phyloP scores from a whole-genome alignment of 1,140 invertebrate genomes.

The Pentalonia nigronervosa region DNA sequence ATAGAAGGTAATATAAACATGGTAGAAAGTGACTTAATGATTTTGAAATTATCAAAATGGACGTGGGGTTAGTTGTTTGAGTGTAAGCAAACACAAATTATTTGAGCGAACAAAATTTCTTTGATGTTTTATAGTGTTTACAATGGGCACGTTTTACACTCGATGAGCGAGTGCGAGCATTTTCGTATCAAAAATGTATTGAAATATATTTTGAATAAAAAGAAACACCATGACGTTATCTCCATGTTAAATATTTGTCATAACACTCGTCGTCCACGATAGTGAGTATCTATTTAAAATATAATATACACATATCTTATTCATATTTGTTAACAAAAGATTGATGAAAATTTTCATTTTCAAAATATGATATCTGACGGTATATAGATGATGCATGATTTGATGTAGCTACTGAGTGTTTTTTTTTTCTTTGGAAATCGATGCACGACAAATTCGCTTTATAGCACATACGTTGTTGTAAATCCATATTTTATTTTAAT shows the following conservation, averaged over 20 bases:
- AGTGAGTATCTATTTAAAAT: neutral
- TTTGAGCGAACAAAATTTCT: neutral
- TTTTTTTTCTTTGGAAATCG: neutral
- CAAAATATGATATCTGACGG: neutral
- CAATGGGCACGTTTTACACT: neutral
- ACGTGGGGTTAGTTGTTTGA: neutral
- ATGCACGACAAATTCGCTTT: neutral
- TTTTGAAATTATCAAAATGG: neutral
- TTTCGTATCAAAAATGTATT: neutral
- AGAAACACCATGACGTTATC: neutral
- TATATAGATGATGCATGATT: neutral
- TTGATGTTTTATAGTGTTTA: slow-evolving; percentile 1
- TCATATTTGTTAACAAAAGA: neutral
- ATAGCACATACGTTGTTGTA: neutral
- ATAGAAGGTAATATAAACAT: neutral
- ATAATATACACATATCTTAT: neutral
- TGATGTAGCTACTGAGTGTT: neutral
- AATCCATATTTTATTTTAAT: no score
- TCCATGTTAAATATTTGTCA: neutral
- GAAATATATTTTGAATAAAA: neutral
- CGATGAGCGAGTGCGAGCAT: neutral
- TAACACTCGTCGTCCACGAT: neutral
- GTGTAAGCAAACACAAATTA: neutral
- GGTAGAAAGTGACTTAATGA: neutral
- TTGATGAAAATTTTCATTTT: neutral